Percentiles rank a stretch among this genome's conserved stretches.
These are phyloP conservation scores for Lasius platythorax DNA, from an alignment of 2,888 invertebrate species.

Conservation along the genomic window DNA sequence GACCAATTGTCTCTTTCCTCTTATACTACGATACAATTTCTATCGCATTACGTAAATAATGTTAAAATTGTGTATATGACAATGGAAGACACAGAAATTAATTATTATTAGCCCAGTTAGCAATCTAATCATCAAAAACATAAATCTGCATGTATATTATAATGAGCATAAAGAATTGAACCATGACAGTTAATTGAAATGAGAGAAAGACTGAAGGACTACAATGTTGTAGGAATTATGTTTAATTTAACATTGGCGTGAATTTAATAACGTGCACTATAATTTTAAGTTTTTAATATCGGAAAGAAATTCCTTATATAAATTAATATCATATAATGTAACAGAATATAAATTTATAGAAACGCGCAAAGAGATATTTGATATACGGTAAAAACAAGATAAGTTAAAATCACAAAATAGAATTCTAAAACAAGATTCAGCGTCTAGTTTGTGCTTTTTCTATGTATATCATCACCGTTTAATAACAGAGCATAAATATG, in stretches of 20 bases:
- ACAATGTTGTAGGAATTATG: slow-evolving; percentile 69
- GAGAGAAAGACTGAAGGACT: slow-evolving; percentile 84
- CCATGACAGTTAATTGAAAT: slow-evolving; percentile 83
- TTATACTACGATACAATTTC: slow-evolving; percentile 54
- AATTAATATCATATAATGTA: slow-evolving; percentile 3
- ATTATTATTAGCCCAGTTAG: slow-evolving; percentile 59
- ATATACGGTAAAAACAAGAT: slow-evolving; percentile 7
- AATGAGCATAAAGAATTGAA: slow-evolving; percentile 73
- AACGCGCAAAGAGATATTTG: background rate
- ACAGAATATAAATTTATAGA: slow-evolving; percentile 22
- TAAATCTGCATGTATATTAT: slow-evolving; percentile 63
- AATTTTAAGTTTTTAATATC: slow-evolving; percentile 40
- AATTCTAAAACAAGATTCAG: slow-evolving; percentile 25
- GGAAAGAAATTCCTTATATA: slow-evolving; percentile 14
- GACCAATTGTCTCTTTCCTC: slow-evolving; percentile 68
- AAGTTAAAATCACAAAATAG: slow-evolving; percentile 3
- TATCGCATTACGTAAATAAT: slow-evolving; percentile 40
- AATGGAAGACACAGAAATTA: slow-evolving; percentile 46
- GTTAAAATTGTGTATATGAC: slow-evolving; percentile 38
- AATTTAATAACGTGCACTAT: slow-evolving; percentile 59
- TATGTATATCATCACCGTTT: slow-evolving; percentile 38
- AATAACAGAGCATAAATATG: slow-evolving; percentile 49
- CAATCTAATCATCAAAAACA: slow-evolving; percentile 72
- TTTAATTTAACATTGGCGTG: slow-evolving; percentile 66
- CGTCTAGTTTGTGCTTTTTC: slow-evolving; percentile 26